Conservation (phyloP, 2,113 vertebrate species). For the Ctenodactylus gundi region DNA sequence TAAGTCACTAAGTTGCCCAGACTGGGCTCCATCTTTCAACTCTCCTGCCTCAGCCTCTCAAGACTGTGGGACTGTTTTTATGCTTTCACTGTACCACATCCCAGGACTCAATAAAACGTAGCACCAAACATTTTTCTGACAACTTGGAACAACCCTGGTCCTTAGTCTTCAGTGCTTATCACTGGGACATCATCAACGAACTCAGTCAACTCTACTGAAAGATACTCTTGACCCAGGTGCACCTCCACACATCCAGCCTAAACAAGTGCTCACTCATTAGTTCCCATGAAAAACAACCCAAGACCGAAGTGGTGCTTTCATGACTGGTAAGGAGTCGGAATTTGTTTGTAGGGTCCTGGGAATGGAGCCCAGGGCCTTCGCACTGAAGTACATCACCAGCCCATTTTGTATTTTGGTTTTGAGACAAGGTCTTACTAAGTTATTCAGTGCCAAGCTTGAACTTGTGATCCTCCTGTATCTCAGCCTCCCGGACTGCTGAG, state of each 20-base stretch:
- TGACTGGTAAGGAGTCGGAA: neutral
- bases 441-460: too few species aligned
- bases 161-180: neutral
- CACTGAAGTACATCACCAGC: too few species aligned
- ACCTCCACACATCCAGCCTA: neutral
- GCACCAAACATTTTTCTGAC: constrained; percentile 51
- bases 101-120: constrained; percentile 39
- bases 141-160: constrained; percentile 43
- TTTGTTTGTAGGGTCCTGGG: too few species aligned
- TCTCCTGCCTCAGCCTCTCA: too few species aligned
- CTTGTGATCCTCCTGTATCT: too few species aligned
- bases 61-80: too few species aligned
- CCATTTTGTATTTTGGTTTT: too few species aligned
- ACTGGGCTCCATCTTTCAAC: too few species aligned
- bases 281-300: neutral
- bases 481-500: too few species aligned
- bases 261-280: neutral
- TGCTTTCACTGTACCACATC: constrained; percentile 27
- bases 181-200: neutral
- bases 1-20: too few species aligned
- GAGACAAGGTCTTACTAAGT: too few species aligned
- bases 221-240: neutral
- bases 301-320: constrained; percentile 1
- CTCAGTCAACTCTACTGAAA: constrained; percentile 8
- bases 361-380: too few species aligned